Evolutionary conservation across 2,797 vertebrate species (phyloP), one percentile per base, ranked within the genome.

Genomic region (Oceanodroma leucorhoa): DNA sequence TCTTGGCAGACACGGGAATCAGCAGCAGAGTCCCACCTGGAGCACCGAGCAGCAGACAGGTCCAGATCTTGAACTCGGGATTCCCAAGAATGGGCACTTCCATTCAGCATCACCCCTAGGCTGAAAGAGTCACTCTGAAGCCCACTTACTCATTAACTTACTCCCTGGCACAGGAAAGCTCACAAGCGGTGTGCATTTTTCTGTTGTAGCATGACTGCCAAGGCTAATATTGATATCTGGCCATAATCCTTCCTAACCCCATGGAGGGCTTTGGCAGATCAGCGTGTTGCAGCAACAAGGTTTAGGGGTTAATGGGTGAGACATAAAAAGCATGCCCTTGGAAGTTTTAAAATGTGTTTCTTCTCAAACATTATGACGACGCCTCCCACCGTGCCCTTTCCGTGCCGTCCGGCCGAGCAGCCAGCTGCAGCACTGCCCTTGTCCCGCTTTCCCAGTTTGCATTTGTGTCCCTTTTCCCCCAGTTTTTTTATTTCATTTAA

Each of bases 271-370:
- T 29, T 54, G 78, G 73, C 51, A 89, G 58, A 87, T 58, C 70
- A 79, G 43, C n/a, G 20, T 1, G 36, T 24, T 80, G 67, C 71
- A 79, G 84, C 67, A 85, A 46, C 14, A 57, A 43, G 60, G 62
- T 77, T 90, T 83, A 66, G 51, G 54, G 84, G 89, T 92, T 87
- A 93, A 80, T 24, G 71, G 60, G 26, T 64, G 64, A 87, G 79
- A 55, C 70, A 43, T 14, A 78, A 93, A 92, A 89, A 57, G 24
- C 38, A 18, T 23, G 46, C 46, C 67, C 53, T 87, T 5, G 9
- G 64, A 90, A 89, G 79, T 23, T 82, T 76, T 62, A 62, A 85
- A 83, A 84, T 0, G 1, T 26, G 36, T 22, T 84, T 87, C 58
- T 82, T 40, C 58, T 53, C 55, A 23, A 62, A 40, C 0, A 0